Base-by-base conservation (phyloP, 2,113 vertebrate species). In the Nerophis ophidion region DNA sequence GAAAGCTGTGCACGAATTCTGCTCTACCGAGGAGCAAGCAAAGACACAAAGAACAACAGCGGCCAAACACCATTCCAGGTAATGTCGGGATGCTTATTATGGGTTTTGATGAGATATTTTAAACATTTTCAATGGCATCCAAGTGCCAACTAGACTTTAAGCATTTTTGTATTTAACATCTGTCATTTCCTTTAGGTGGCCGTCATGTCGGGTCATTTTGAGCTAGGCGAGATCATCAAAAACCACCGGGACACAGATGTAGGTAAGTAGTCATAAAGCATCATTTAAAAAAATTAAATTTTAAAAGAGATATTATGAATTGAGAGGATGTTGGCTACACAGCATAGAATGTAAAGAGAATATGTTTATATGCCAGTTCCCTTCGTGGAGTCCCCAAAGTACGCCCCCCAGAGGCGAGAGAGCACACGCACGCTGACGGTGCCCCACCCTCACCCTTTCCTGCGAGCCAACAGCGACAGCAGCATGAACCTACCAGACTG, bases 21-120 rank as follows among this genome's bases (percentile, higher is more conserved):
- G 16, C 90, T 96, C 6, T 96, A 95, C 68, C 82, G 94, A 5
- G 94, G 94, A 55, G 91, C 93, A 34, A 93, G 88, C 69, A 96
- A 95, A 78, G 93, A 94, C 13, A 90, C 91, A 61, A 95, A 94
- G 79, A 95, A 95, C 69, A 94, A 93, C 87, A 91, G 86, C 2
- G 92, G 93, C 11, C 94, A 96, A 88, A 95, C 91, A 0, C 86
- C 94, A 8, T 96, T 96, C 76, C 94, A 96, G 93, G 94, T 95
- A 71, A 77, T 59, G 38, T 14, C 2, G 10, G n/a, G 8, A 14
- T n/a, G 8, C 7, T 8, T 13, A 5, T 13, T 51, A 13, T 13
- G 19, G 2, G 11, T 33, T 3, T 51, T 13, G 48, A 49, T n/a
- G 6, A 6, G 7, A 4, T 9, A 5, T 7, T 8, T 17, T 49